Base-by-base conservation (phyloP, 2,113 vertebrate species). In the Orycteropus afer region DNA sequence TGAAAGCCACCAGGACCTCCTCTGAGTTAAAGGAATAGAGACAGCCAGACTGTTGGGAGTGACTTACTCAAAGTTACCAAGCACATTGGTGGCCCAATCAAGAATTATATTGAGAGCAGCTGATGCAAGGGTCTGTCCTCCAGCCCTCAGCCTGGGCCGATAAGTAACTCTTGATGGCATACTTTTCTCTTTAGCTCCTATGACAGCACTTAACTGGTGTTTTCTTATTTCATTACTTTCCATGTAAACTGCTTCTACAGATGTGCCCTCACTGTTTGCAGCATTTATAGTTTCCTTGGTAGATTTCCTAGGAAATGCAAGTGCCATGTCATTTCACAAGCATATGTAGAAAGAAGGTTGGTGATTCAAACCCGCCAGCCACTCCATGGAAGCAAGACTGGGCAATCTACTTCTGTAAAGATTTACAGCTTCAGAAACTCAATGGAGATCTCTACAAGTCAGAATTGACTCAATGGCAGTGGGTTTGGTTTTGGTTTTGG, bases 151-250 rank as follows among this genome's bases (percentile, higher is more conserved):
- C 63, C 32, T 15, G 76, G 57, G 51, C 3, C 7, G 0, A 13
- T 23, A 51, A 88, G n/a, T 40, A 23, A 42, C 42, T 93, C 55
- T 77, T 78, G 13, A 42, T 63, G 61, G n/a, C 37, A 57, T 12
- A 32, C 27, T 79, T 74, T 96, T 81, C 71, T 85, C 80, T 55
- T 79, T 42, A 85, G 80, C 47, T 93, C 42, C 61, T 18, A 73
- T 45, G n/a, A 69, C 45, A 47, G 17, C 47, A 18, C 65, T 85
- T 61, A 65, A 51, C 40, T 45, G 8, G 12, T 37, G 34, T 90
- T 93, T 87, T 57, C 92, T 78, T 88, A 90, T 51, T 93, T 81
- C 85, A 93, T 94, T 83, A 63, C 83, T 55, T 57, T 82, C 80
- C 27, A 25, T 32, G 32, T 53, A 83, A 83, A 93, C 88, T 89